Conservation (phyloP, 1,140 invertebrate genomes). For the Drosophila obscura region DNA sequence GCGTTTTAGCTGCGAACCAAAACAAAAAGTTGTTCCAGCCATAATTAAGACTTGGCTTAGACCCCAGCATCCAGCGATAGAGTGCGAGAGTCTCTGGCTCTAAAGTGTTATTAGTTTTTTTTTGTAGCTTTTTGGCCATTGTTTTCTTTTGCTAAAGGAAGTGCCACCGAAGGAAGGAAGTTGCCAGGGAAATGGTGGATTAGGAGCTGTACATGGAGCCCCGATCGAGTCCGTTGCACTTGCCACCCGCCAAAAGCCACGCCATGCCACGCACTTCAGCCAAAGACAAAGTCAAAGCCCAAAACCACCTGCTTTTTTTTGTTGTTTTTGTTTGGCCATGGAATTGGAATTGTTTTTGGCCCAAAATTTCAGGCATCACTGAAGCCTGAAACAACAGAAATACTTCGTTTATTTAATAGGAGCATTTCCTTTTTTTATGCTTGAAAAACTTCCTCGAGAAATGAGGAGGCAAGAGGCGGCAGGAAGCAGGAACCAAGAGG, state of each 20-base stretch:
- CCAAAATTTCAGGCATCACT: slow-evolving; percentile 69
- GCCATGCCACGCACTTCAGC: slow-evolving; percentile 37
- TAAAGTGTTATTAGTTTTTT: slow-evolving; percentile 76
- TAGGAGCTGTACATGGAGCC: slow-evolving; percentile 9
- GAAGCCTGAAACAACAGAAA: slow-evolving; percentile 59
- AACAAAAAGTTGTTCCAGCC: slow-evolving; percentile 61
- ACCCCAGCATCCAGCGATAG: slow-evolving; percentile 4
- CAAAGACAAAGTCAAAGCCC: slow-evolving; percentile 37
- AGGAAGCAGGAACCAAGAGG: slow-evolving; percentile 15
- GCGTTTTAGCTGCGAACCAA: slow-evolving; percentile 59
- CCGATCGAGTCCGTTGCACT: slow-evolving; percentile 49
- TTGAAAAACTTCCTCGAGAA: slow-evolving; percentile 66
- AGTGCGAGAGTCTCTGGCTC: not conserved
- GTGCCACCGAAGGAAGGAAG: slow-evolving; percentile 33
- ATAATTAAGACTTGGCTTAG: slow-evolving; percentile 73
- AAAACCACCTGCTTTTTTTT: slow-evolving; percentile 33
- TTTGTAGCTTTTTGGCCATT: slow-evolving; percentile 51
- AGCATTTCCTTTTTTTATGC: slow-evolving; percentile 68
- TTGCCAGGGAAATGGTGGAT: slow-evolving; percentile 47
- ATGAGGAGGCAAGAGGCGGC: slow-evolving; percentile 21
- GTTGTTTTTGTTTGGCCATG: not conserved
- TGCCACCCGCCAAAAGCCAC: slow-evolving; percentile 48
- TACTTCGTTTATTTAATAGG: slow-evolving; percentile 66
- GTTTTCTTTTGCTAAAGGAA: slow-evolving; percentile 22
- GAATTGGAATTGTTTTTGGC: slow-evolving; percentile 40